Conservation (phyloP, 1,140 invertebrate species). For the Eulimnadia texana region DNA sequence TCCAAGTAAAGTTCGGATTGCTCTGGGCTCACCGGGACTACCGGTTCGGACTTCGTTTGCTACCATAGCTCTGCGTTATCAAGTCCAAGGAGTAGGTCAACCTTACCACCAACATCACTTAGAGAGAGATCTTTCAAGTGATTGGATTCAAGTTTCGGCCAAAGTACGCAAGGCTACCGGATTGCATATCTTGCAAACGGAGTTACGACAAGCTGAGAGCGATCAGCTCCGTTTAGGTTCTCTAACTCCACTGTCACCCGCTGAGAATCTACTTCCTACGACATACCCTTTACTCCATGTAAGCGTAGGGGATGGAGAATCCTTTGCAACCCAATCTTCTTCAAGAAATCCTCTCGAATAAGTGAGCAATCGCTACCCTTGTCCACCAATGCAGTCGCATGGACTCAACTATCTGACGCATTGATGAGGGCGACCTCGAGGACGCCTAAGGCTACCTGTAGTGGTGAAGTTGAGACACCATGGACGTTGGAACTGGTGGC, state of each 20-base stretch:
- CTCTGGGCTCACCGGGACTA: neutral
- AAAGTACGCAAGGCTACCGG: neutral
- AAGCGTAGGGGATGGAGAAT: neutral
- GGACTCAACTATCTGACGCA: no score
- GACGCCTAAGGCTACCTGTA: neutral
- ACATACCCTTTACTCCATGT: neutral
- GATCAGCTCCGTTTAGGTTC: neutral
- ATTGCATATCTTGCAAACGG: neutral
- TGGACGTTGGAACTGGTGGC: neutral
- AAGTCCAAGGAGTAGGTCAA: slow-evolving; percentile 4
- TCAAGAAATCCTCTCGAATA: neutral
- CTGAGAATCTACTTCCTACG: neutral
- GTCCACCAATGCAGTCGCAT: neutral
- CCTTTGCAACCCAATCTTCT: neutral
- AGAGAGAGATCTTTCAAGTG: slow-evolving; percentile 9
- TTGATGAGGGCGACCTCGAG: neutral
- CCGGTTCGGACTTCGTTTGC: neutral
- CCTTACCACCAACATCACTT: neutral
- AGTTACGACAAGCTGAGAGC: neutral
- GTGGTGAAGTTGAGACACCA: neutral
- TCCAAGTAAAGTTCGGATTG: neutral
- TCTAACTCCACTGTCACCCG: neutral
- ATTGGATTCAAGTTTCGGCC: neutral
- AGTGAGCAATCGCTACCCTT: slow-evolving; percentile 1
- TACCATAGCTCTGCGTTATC: neutral